Conservation (phyloP, 1,140 invertebrate species). For the Tetranychus urticae region DNA sequence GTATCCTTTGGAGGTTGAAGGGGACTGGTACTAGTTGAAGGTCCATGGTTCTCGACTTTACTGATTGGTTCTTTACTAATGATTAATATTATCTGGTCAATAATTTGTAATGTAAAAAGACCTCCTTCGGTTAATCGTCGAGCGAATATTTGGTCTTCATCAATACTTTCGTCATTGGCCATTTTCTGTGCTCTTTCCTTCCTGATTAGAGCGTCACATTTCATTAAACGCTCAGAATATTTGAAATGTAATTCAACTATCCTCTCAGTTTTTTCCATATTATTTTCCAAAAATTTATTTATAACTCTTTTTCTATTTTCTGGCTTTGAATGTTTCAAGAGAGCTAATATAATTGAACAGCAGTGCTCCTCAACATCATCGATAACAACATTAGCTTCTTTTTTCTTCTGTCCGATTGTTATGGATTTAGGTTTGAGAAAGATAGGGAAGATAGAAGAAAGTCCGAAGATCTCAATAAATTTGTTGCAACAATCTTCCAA, state of each 20-base stretch:
- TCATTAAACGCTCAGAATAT: constrained; percentile 77
- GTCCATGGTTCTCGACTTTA: background rate
- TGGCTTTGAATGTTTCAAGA: constrained; percentile 73
- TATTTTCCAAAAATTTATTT: constrained; percentile 91
- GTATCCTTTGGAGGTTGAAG: background rate
- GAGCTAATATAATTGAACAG: constrained; percentile 71
- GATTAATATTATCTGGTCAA: constrained; percentile 87
- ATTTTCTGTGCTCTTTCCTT: constrained; percentile 23
- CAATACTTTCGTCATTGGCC: constrained; percentile 22
- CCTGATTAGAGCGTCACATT: constrained; percentile 50
- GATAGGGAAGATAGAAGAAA: constrained; percentile 84
- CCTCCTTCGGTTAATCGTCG: constrained; percentile 59
- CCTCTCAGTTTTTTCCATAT: constrained; percentile 92
- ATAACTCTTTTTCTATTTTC: constrained; percentile 66
- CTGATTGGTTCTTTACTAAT: constrained; percentile 34
- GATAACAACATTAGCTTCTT: constrained; percentile 31
- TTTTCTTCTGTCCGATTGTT: constrained; percentile 34
- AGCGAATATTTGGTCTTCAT: constrained; percentile 62
- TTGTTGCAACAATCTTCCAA: constrained; percentile 46
- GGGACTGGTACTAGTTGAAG: background rate
- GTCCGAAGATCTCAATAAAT: constrained; percentile 90
- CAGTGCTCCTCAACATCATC: constrained; percentile 26
- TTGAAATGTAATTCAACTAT: constrained; percentile 90
- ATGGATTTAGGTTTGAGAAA: constrained; percentile 71
- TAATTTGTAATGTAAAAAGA: constrained; percentile 77